These are phyloP conservation scores for Peromyscus nudipes DNA, from an alignment of 2,797 vertebrate species.

Conservation along the genomic window DNA sequence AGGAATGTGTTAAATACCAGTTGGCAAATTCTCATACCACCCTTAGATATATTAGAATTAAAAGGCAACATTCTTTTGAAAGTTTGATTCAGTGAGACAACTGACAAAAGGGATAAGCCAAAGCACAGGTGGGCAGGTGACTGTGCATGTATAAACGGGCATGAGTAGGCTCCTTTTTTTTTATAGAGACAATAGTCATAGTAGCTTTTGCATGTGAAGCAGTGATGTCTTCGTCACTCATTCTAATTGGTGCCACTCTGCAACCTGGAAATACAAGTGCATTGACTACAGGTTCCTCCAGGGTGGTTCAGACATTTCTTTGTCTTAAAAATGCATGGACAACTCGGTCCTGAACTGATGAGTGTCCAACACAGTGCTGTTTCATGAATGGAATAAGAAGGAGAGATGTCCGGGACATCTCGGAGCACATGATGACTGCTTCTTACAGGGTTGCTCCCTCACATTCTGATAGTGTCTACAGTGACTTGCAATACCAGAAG, in stretches of 20 bases:
- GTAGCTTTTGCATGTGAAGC: slow-evolving; percentile 53
- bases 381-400: background rate
- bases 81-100: slow-evolving; percentile 26
- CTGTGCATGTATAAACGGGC: background rate
- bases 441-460: background rate
- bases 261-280: background rate
- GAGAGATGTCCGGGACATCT: background rate
- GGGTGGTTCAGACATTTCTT: background rate
- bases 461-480: background rate
- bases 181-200: slow-evolving; percentile 51
- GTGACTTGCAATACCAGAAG: background rate
- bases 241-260: background rate
- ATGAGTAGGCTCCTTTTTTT: background rate
- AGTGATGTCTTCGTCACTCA: background rate
- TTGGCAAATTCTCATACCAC: background rate
- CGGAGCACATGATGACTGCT: background rate
- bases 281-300: background rate
- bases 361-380: background rate
- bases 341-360: background rate
- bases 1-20: background rate
- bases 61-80: background rate
- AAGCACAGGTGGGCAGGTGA: background rate
- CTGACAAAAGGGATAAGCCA: background rate
- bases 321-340: background rate
- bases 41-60: background rate